Evolutionary conservation across 2,888 invertebrate species (phyloP).

Genomic region (Chironomus tentans): DNA sequence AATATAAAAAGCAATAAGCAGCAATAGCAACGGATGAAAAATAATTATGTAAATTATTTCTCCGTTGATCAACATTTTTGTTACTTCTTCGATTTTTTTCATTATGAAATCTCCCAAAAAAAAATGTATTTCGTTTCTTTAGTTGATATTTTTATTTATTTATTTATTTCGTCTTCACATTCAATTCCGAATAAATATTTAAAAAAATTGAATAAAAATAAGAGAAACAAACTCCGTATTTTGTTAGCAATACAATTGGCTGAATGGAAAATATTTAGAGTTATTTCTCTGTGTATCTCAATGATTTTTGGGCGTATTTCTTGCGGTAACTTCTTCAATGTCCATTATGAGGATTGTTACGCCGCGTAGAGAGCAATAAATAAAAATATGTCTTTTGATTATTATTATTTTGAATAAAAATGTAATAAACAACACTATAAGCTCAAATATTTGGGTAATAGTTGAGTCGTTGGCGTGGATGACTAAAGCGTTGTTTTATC

Average conservation of each 20-base stretch:
- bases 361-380: not conserved
- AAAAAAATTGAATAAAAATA: not conserved
- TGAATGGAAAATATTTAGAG: constrained; percentile 18
- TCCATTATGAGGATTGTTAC: not conserved
- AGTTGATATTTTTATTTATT: constrained; percentile 5
- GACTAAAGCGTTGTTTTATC: no score
- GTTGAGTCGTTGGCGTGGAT: no score
- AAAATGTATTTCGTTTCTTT: not conserved
- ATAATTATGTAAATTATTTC: constrained; percentile 25
- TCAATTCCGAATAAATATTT: not conserved
- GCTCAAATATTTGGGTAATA: not conserved
- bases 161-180: constrained; percentile 1
- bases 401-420: constrained; percentile 19
- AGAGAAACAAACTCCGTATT: not conserved
- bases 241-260: constrained; percentile 21
- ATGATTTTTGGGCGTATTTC: constrained; percentile 23
- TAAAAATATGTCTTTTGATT: constrained; percentile 5
- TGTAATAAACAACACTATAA: constrained; percentile 18
- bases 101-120: constrained; percentile 1
- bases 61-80: constrained; percentile 15
- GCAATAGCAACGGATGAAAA: not conserved
- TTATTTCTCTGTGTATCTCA: not conserved
- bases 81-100: constrained; percentile 1
- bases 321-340: not conserved
- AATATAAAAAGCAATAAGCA: not conserved